Evolutionary conservation across 2,797 vertebrate species (phyloP), one percentile per base, ranked within the genome.

Genomic region (Erithacus rubecula): DNA sequence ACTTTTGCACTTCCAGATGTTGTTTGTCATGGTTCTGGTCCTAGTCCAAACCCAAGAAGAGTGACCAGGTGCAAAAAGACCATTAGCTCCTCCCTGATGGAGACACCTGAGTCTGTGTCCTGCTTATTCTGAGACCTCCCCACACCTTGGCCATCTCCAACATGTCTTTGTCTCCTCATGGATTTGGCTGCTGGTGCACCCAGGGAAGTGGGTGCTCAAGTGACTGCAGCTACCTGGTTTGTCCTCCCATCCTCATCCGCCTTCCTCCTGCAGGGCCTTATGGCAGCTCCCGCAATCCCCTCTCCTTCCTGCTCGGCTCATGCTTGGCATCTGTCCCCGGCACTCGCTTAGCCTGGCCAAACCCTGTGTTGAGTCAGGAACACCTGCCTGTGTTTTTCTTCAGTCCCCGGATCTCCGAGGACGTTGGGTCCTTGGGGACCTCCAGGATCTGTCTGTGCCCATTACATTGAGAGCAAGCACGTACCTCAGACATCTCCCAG

Each of bases 321-420:
- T 3, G 1, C 87, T 96, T 96, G 96, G 95, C 96, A 87, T 76
- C 58, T 12, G 1, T 91, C 85, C 82, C 72, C 5, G 0, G 49
- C 69, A 39, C 69, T 95, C 0, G 2, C 89, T 83, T 93, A 92
- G 94, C 89, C 60, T 90, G 95, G 91, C 94, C 87, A 94, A 92
- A 85, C 84, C 87, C 82, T 0, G 22, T 1, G 0, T 90, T 96
- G 94, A 96, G 95, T 95, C 94, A 96, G 94, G 67, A 94, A 96
- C 93, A 95, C 93, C 91, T 94, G 82, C 79, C 93, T 1, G 14
- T 96, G 87, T 96, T 96, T 96, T 96, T 93, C 91, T 89, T 62
- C 58, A 83, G 91, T 84, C 72, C 87, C 29, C 1, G 1, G 74
- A 87, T 94, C 89, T 90, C 86, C 0, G 2, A 83, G 74, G 83